Conservation (phyloP, 2,888 invertebrate genomes). For the Cantharis rustica region DNA sequence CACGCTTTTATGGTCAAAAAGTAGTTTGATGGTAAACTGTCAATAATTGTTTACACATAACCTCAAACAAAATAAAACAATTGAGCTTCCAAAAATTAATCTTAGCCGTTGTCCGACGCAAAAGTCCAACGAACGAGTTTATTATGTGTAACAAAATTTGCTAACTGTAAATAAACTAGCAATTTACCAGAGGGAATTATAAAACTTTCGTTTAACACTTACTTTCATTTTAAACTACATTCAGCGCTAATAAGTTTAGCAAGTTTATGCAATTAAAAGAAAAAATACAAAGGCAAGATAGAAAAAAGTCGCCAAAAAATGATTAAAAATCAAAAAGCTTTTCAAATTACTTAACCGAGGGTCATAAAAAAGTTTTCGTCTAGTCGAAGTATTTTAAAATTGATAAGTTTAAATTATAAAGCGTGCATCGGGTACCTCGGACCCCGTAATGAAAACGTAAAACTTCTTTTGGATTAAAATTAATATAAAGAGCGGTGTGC, state of each 20-base stretch:
- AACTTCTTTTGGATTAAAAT: neutral
- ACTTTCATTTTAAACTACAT: neutral
- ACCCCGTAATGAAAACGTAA: neutral
- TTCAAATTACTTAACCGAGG: neutral
- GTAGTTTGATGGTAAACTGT: neutral
- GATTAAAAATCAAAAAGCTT: neutral
- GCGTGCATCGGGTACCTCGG: neutral
- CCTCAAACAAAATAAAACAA: neutral
- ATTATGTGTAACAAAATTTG: neutral
- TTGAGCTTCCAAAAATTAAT: neutral
- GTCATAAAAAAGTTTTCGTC: neutral
- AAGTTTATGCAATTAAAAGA: neutral
- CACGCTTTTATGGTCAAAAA: constrained; percentile 16
- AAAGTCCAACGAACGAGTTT: neutral
- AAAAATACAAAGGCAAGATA: neutral
- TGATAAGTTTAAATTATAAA: neutral
- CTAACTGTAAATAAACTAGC: neutral
- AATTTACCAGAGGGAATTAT: neutral
- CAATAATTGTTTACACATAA: neutral
- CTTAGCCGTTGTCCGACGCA: neutral
- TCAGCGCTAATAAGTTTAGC: neutral
- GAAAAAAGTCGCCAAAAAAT: neutral
- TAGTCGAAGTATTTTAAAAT: neutral
- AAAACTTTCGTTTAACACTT: neutral
- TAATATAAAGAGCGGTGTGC: neutral